Evolutionary conservation across 1,140 invertebrate species (phyloP), one percentile per base, ranked within the genome.

Genomic region (Zaprionus camerounensis): DNA sequence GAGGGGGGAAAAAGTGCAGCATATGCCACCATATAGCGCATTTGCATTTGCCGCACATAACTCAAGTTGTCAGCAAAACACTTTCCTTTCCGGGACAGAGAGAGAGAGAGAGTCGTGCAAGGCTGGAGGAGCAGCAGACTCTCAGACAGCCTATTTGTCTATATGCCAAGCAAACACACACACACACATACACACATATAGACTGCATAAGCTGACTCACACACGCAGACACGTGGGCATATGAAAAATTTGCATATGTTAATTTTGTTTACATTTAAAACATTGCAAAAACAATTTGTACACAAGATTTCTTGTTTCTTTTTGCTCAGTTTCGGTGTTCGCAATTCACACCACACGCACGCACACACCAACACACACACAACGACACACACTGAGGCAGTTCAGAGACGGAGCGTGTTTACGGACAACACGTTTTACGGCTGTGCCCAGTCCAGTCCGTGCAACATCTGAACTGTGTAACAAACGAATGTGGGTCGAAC

Each of bases 231-330:
- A 75, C 76, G 71, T 73, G 71, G 77, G 80, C 76, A 78, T 61
- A 72, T 81, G 71, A 70, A 58, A 84, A 79, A 88, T 88, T 88
- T 88, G 78, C 84, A 88, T 90, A 88, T 88, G 84, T 81, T 88
- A 88, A 88, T 88, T 84, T 88, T 88, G 84, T 87, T 87, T 87
- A 87, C 84, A 84, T 87, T 88, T 79, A 84, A 78, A 87, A 87
- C 84, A 87, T 79, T 84, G 84, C 85, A 90, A 84, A 87, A 88
- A 81, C 78, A 88, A 88, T 88, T 88, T 80, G 78, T 83, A 74
- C 58, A 76, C 63, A 73, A 81, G 58, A 75, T 80, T 68, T 59
- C 62, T 28, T 67, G 26, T 70, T 75, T 68, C 34, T 55, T 56
- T 20, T 56, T 9, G 12, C 46, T 67, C 31, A 63, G 36, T 56